phyloP scores from a whole-genome alignment of 2,888 invertebrate species.

The Lepidocyrtinus sp. region DNA sequence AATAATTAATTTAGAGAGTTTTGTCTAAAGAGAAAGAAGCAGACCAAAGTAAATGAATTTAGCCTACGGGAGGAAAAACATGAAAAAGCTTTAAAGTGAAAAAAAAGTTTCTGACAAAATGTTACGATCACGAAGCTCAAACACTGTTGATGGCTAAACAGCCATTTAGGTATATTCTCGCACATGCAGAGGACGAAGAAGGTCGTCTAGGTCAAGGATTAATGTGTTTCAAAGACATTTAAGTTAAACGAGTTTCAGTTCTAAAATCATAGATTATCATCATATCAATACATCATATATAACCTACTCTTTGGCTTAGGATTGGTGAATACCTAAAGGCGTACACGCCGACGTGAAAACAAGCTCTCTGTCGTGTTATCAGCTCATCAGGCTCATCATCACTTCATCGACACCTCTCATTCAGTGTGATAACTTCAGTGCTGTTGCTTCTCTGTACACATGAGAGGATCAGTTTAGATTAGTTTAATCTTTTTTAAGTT shows the following conservation, averaged over 20 bases:
- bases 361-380: background rate
- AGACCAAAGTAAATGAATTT: background rate
- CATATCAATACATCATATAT: too few relatives aligned
- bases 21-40: background rate
- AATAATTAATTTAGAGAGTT: too few relatives aligned
- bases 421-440: background rate
- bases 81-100: background rate
- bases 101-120: background rate
- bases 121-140: background rate
- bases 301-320: too few relatives aligned
- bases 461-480: background rate
- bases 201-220: constrained; percentile 42
- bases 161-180: background rate
- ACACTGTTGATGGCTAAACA: background rate
- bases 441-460: background rate
- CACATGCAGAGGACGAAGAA: constrained; percentile 36
- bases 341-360: background rate
- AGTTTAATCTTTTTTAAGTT: background rate
- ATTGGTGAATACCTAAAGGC: background rate
- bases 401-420: constrained; percentile 5
- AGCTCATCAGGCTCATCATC: background rate
- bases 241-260: too few relatives aligned
- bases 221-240: background rate
- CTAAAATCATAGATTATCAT: too few relatives aligned
- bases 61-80: background rate